Base-by-base conservation (phyloP, 2,113 vertebrate species). In the Excalfactoria chinensis region DNA sequence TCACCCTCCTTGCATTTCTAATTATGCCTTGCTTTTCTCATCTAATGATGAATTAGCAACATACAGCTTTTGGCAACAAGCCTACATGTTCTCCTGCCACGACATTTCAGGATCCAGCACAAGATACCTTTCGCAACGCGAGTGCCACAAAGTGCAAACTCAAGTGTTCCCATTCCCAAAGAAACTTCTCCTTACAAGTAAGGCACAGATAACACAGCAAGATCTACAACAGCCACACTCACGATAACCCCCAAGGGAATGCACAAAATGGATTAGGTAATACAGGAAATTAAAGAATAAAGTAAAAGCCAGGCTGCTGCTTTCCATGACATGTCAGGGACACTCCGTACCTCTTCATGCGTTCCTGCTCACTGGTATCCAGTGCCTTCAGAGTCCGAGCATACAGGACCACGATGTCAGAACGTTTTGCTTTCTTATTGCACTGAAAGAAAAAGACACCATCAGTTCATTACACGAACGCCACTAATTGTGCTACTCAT, bases 361-460 rank as follows among this genome's bases (percentile, higher is more conserved):
- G 97, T 59, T 99, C 99, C 37, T 99, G 98, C 89, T 99, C 99
- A 0, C 96, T 98, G 86, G 99, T 99, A 71, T 99, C 99, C 86
- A 99, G 86, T 0, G 98, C 98, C 90, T 97, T 98, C 88, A 99
- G 43, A 41, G 98, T 98, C 8, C 98, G 98, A 3, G 99, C 98
- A 5, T 99, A 99, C 59, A 99, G 98, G 55, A 99, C 72, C 84
- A 99, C 98, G 4, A 99, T 98, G 88, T 99, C 99, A 0, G 98
- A 98, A 1, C 98, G 98, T 90, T 99, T 99, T 3, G 99, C 98
- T 74, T 99, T 99, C 98, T 99, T 99, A 93, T 99, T 99, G 96
- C 99, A 99, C 99, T 99, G 83, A 35, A 94, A 84, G 34, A 53
- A 68, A 68, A 79, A 86, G 76, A 94, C 3, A 96, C 13, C 44